These are phyloP conservation scores for Caenorhabditis angaria DNA, from an alignment of 2,888 invertebrate species.

Conservation along the genomic window DNA sequence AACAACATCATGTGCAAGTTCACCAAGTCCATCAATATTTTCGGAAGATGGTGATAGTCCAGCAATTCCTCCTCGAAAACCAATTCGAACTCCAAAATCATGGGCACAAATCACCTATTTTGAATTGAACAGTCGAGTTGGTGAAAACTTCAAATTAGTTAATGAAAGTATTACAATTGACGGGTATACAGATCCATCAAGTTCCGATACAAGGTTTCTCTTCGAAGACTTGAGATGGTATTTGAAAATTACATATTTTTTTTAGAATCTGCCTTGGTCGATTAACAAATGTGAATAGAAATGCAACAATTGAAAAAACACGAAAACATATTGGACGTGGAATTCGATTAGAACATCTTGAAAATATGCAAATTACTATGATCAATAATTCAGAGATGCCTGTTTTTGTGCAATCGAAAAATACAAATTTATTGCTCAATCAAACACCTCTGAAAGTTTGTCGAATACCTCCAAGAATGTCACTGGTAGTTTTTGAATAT, in stretches of 20 bases:
- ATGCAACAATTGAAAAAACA: slow-evolving; percentile 98
- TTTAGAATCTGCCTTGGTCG: slow-evolving; percentile 97
- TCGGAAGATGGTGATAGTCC: slow-evolving; percentile 47
- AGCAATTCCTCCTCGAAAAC: slow-evolving; percentile 15
- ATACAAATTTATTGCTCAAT: slow-evolving; percentile 47
- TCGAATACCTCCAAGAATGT: slow-evolving; percentile 27
- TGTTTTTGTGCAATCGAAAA: slow-evolving; percentile 83
- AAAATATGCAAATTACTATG: slow-evolving; percentile 19
- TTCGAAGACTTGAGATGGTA: background rate
- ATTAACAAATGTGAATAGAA: slow-evolving; percentile 96
- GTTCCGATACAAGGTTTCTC: slow-evolving; percentile 78
- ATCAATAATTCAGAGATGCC: slow-evolving; percentile 75
- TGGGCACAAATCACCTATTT: slow-evolving; percentile 99
- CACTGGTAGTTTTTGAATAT: slow-evolving; percentile 30
- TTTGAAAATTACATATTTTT: background rate
- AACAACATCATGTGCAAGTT: slow-evolving; percentile 45
- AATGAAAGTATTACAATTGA: slow-evolving; percentile 83
- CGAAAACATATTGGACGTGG: slow-evolving; percentile 92
- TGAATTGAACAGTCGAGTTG: slow-evolving; percentile 95
- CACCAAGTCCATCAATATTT: slow-evolving; percentile 49
- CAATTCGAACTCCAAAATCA: slow-evolving; percentile 75
- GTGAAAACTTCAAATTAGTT: slow-evolving; percentile 83
- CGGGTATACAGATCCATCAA: slow-evolving; percentile 98
- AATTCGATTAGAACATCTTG: background rate
- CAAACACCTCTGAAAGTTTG: slow-evolving; percentile 26